Evolutionary conservation across 2,113 vertebrate species (phyloP), one percentile per base, ranked within the genome.

Genomic region (Clarias batrachus): DNA sequence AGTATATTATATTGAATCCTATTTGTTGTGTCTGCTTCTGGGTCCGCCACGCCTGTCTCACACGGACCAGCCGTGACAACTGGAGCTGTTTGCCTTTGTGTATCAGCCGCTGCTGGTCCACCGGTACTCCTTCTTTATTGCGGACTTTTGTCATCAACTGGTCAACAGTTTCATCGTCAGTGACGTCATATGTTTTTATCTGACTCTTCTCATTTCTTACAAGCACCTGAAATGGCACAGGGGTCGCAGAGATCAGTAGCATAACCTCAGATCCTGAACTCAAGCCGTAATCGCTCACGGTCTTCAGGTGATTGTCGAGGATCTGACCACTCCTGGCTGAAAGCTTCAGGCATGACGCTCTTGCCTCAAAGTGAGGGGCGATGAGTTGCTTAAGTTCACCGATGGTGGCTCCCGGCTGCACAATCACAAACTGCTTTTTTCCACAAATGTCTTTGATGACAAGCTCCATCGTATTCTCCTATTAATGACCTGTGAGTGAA

Each of bases 41-140:
- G n/a, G n/a, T n/a, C n/a, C n/a, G n/a, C n/a, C n/a, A n/a, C n/a
- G n/a, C n/a, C n/a, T n/a, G n/a, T n/a, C n/a, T n/a, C n/a, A n/a
- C n/a, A n/a, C n/a, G n/a, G n/a, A n/a, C n/a, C n/a, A n/a, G n/a
- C n/a, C n/a, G n/a, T n/a, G n/a, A n/a, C n/a, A n/a, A n/a, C n/a
- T n/a, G 56, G 91, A 95, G 89, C 88, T 92, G 80, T 2, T 0
- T 81, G 71, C 92, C 60, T 2, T 91, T 27, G 0, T 90, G 86
- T 17, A 92, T 63, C 60, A 95, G 92, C 62, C 89, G 90, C 92
- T 93, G 93, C 87, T 95, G 94, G 78, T 71, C 85, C 73, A 23
- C 89, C 0, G 84, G 33, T 3, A 92, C 86, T 0, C 65, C 5
- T 83, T 94, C 92, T 73, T 86, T 85, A 0, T 0, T 1, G 33